Evolutionary conservation across 1,140 invertebrate species (phyloP), one percentile per base, ranked within the genome.

Genomic region (Hyles vespertilio): DNA sequence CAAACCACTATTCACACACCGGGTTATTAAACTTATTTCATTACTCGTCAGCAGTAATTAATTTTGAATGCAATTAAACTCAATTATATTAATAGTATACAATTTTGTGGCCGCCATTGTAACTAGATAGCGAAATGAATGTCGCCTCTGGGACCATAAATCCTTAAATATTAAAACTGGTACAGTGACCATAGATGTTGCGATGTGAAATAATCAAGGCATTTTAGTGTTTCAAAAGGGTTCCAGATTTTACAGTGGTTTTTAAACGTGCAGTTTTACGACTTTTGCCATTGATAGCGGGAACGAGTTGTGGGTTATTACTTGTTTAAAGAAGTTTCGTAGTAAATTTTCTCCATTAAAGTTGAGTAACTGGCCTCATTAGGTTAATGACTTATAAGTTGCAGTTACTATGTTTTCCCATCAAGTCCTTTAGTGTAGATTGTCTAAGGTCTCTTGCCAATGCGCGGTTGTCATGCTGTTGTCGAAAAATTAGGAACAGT

Each of bases 151-250:
- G 70, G 72, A 64, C 65, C 54, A 72, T 75, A 72, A 70, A 72
- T 72, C 72, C 59, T 72, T 69, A 75, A 72, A 75, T 75, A 75
- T 75, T 75, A 75, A 75, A 75, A 70, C 65, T 72, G 70, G 61
- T 61, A 49, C 61, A 65, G 61, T 72, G 72, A 70, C 70, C 70
- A 61, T 62, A 64, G 63, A 61, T 50, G 45, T 32, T 48, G 45
- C 51, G 51, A 51, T n/a, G 22, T 47, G 46, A 54, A 68, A 65
- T 70, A 74, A 68, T 70, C 61, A 61, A 69, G 61, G 62, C 48
- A 55, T 56, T 65, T 8, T 49, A 32, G 46, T 32, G 32, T 36
- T 45, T 53, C 48, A 51, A 48, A 56, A 52, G 44, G 53, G 61
- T 58, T 59, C 8, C 8, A 40, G 36, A 40, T 40, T 40, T 40